Evolutionary conservation across 2,888 invertebrate genomes (phyloP).

Genomic region (Phaedon cochleariae): DNA sequence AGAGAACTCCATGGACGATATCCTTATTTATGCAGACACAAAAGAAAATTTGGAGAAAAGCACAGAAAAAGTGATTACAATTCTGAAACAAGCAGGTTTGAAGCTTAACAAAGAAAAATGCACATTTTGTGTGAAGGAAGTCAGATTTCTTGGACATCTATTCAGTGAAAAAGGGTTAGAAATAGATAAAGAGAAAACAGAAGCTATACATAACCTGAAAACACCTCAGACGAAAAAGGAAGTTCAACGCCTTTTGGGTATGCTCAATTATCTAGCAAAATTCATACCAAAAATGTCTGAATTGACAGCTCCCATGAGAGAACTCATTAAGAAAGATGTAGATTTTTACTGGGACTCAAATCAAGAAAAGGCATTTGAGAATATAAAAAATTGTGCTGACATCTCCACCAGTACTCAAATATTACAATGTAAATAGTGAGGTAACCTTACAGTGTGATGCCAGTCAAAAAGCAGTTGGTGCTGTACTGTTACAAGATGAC

Average conservation of each 20-base stretch:
- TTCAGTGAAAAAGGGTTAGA: too few relatives aligned
- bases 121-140: too few relatives aligned
- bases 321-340: not conserved
- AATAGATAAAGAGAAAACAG: not conserved
- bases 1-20: too few relatives aligned
- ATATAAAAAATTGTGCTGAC: not conserved
- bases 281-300: constrained; percentile 25
- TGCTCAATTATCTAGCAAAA: constrained; percentile 24
- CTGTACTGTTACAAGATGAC: not conserved
- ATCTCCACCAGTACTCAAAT: not conserved
- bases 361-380: not conserved
- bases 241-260: constrained; percentile 10
- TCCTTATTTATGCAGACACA: too few relatives aligned
- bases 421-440: not conserved
- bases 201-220: constrained; percentile 9
- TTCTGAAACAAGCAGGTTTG: too few relatives aligned
- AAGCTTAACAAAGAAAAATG: too few relatives aligned
- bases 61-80: too few relatives aligned
- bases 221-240: constrained; percentile 4
- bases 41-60: too few relatives aligned
- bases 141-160: too few relatives aligned
- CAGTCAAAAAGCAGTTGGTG: not conserved
- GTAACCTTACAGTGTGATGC: not conserved
- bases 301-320: not conserved
- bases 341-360: not conserved